These are phyloP conservation scores for Zeus faber DNA, from an alignment of 2,113 vertebrate species.

Conservation along the genomic window DNA sequence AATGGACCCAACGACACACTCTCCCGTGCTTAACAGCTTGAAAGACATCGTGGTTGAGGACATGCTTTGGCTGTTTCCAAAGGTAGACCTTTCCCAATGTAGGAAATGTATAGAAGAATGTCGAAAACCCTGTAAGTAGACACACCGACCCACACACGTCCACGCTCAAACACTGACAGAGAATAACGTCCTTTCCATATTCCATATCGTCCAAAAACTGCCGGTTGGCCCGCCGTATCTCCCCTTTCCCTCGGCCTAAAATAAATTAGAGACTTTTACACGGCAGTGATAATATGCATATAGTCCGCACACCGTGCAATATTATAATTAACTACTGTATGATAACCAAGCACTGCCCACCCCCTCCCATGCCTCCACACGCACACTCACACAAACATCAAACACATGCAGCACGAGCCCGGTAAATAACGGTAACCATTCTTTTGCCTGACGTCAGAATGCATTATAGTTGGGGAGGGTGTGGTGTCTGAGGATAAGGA, in stretches of 20 bases:
- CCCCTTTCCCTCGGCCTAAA: slow-evolving; percentile 33
- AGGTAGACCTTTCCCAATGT: neutral
- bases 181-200: neutral
- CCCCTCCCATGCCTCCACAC: neutral
- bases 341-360: slow-evolving; percentile 44
- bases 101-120: neutral
- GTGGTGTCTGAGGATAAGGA: slow-evolving; percentile 58
- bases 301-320: slow-evolving; percentile 41
- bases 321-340: slow-evolving; percentile 70
- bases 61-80: neutral
- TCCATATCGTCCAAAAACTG: slow-evolving; percentile 9
- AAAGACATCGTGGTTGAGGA: no score
- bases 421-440: slow-evolving; percentile 71
- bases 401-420: slow-evolving; percentile 26
- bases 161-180: neutral
- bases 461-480: slow-evolving; percentile 68
- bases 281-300: slow-evolving; percentile 58
- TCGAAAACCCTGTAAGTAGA: neutral
- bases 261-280: slow-evolving; percentile 61
- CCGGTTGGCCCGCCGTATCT: slow-evolving; percentile 36
- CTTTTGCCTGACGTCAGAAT: slow-evolving; percentile 54
- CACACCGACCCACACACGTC: neutral
- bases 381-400: slow-evolving; percentile 10
- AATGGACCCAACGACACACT: no score
- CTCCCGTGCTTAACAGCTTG: no score